phyloP scores from a whole-genome alignment of 2,113 vertebrate genomes.

The Pholis gunnellus region DNA sequence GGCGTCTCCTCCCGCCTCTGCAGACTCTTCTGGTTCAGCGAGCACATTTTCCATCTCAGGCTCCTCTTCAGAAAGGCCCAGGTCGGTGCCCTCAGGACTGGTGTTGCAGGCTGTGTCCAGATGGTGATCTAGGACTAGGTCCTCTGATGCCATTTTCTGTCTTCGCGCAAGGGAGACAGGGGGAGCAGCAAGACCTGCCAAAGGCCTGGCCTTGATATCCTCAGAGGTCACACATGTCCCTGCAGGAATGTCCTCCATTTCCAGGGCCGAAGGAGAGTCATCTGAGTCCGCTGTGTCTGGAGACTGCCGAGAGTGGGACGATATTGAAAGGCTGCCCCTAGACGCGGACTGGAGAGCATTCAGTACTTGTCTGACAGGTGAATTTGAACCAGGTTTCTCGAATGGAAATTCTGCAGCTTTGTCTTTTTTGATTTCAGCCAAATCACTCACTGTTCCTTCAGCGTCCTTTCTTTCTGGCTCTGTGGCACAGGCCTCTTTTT shows the following conservation, averaged over 20 bases:
- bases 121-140: slow-evolving; percentile 83
- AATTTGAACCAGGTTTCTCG: slow-evolving; percentile 72
- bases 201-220: slow-evolving; percentile 58
- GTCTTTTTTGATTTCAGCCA: slow-evolving; percentile 60
- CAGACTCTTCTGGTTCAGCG: slow-evolving; percentile 84
- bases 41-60: slow-evolving; percentile 93
- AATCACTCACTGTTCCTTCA: slow-evolving; percentile 37
- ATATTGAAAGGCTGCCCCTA: slow-evolving; percentile 70
- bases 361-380: slow-evolving; percentile 73
- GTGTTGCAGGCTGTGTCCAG: slow-evolving; percentile 83
- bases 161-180: slow-evolving; percentile 82
- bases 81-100: slow-evolving; percentile 88
- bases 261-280: slow-evolving; percentile 85
- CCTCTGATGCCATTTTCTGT: slow-evolving; percentile 78
- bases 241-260: slow-evolving; percentile 85
- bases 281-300: slow-evolving; percentile 83
- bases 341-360: slow-evolving; percentile 75
- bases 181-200: slow-evolving; percentile 72
- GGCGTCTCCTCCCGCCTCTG: slow-evolving; percentile 78
- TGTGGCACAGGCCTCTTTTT: neutral
- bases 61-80: slow-evolving; percentile 90
- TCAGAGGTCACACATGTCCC: slow-evolving; percentile 81
- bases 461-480: slow-evolving; percentile 49
- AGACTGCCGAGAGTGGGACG: slow-evolving; percentile 76
- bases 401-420: slow-evolving; percentile 51